These are phyloP conservation scores for Urophycis tenuis DNA, from an alignment of 2,797 vertebrate species.

Conservation along the genomic window DNA sequence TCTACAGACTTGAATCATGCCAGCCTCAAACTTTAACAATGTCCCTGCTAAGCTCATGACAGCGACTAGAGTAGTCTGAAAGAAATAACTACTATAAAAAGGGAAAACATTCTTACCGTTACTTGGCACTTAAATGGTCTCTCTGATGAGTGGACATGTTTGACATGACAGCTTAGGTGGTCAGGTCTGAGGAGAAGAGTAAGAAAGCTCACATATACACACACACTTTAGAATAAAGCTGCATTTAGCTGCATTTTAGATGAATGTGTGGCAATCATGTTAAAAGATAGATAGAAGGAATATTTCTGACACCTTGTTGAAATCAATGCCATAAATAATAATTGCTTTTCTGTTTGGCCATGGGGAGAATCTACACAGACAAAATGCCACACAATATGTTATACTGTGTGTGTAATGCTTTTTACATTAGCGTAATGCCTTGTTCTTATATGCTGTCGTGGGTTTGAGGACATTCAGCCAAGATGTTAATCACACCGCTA, in stretches of 20 bases:
- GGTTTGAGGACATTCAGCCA: background rate
- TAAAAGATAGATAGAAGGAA: background rate
- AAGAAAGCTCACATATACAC: conserved; percentile 17
- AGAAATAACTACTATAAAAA: background rate
- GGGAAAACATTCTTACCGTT: conserved; percentile 72
- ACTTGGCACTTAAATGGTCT: conserved; percentile 99
- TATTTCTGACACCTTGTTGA: background rate
- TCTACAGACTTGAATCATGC: background rate
- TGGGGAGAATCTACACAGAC: too few species aligned
- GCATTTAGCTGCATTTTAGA: too few species aligned
- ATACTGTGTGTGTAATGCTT: background rate
- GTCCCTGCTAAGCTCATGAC: background rate
- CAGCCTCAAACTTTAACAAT: background rate
- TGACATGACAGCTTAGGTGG: conserved; percentile 98
- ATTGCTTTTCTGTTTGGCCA: background rate
- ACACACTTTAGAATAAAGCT: background rate
- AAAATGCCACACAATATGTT: too few species aligned
- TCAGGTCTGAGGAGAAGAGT: conserved; percentile 79
- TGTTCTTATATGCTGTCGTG: background rate
- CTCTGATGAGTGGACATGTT: conserved; percentile 97
- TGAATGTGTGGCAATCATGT: background rate
- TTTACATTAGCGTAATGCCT: background rate
- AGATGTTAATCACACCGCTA: too few species aligned
- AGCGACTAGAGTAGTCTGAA: background rate
- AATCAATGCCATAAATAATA: background rate